Evolutionary conservation across 2,797 vertebrate genomes (phyloP).

Genomic region (Alca torda): DNA sequence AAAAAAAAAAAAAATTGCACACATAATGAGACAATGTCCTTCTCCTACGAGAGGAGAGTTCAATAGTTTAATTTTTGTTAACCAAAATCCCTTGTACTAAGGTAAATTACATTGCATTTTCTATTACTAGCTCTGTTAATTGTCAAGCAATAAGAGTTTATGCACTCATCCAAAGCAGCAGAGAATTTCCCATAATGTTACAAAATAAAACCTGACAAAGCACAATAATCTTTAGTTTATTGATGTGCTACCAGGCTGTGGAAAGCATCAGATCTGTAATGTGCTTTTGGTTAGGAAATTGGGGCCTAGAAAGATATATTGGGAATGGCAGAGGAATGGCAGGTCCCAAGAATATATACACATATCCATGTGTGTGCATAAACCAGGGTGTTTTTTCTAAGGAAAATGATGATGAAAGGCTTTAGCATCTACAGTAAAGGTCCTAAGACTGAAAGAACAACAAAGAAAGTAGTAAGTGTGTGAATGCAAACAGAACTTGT

Average conservation of each 20-base stretch:
- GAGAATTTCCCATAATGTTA: conserved; percentile 86
- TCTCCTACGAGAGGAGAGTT: conserved; percentile 79
- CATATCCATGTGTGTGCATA: background rate
- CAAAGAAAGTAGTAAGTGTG: background rate
- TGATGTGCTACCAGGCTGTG: conserved; percentile 80
- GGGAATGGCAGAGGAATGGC: conserved; percentile 64
- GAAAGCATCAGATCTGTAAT: conserved; percentile 79
- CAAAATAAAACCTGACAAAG: conserved; percentile 88
- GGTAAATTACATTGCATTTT: conserved; percentile 86
- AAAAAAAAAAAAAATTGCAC: conserved; percentile 4
- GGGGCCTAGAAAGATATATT: conserved; percentile 75
- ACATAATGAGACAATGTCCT: conserved; percentile 78
- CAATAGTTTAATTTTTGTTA: conserved; percentile 89
- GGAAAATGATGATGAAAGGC: conserved; percentile 45
- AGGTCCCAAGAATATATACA: conserved; percentile 5
- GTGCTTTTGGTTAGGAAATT: conserved; percentile 80
- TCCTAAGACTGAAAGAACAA: background rate
- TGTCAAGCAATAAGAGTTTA: conserved; percentile 87
- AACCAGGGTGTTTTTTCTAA: conserved; percentile 23
- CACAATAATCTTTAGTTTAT: conserved; percentile 87
- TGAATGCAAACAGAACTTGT: background rate
- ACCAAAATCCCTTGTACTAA: conserved; percentile 84
- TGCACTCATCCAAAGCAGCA: conserved; percentile 83
- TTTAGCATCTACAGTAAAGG: conserved; percentile 48
- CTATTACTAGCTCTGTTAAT: conserved; percentile 87